Conservation (phyloP, 2,888 invertebrate genomes). For the Coleophora deauratella region DNA sequence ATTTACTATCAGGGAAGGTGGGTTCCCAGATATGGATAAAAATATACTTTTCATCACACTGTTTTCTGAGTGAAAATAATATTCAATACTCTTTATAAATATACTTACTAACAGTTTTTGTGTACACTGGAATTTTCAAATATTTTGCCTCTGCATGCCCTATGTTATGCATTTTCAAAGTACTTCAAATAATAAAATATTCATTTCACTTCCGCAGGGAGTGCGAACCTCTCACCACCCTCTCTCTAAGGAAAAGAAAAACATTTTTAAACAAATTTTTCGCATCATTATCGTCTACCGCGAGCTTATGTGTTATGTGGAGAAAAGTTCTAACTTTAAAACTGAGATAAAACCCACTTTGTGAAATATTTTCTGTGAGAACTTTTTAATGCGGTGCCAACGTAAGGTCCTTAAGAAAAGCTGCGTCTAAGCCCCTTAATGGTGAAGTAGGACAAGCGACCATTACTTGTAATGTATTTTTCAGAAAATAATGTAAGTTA, state of each 20-base stretch:
- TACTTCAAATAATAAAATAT: too few species aligned
- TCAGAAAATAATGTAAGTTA: too few species aligned
- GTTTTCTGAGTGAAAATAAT: too few species aligned
- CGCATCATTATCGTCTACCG: constrained; percentile 52
- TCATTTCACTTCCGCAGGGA: not conserved
- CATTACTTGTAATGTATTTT: constrained; percentile 1
- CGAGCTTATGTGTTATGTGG: constrained; percentile 39
- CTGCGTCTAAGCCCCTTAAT: constrained; percentile 48
- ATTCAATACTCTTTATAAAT: too few species aligned
- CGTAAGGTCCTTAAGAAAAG: constrained; percentile 39
- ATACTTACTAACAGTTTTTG: too few species aligned
- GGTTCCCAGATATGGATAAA: too few species aligned
- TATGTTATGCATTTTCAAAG: too few species aligned
- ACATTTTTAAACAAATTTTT: constrained; percentile 20
- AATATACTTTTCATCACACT: too few species aligned
- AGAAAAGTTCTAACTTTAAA: constrained; percentile 45
- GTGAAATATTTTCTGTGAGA: constrained; percentile 43
- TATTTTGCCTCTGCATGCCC: too few species aligned
- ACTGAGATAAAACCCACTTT: constrained; percentile 64
- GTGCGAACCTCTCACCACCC: not conserved
- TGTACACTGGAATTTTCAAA: too few species aligned
- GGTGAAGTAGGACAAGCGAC: constrained; percentile 27
- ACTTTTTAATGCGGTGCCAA: constrained; percentile 60
- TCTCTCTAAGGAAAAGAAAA: not conserved
- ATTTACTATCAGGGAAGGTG: too few species aligned